Evolutionary conservation across 37 sponge, comb jelly and placozoan species (phyloP), one percentile per base, ranked within the genome.

Genomic region (Halichondria panicea): DNA sequence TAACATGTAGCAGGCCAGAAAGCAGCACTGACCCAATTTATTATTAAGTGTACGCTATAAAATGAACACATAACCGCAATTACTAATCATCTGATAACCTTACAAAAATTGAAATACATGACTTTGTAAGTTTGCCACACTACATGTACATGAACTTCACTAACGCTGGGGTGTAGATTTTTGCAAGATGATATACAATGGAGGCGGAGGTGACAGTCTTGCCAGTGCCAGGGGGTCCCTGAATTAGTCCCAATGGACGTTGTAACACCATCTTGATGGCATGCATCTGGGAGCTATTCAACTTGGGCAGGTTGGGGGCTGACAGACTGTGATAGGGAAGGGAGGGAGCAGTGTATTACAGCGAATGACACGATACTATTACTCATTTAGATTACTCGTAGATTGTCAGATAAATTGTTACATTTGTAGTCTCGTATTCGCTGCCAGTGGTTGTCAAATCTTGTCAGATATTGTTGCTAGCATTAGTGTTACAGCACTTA

Each of bases 171-270:
- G 39, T 24, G 60, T 81, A 63, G 39, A 91, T 84, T 81, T 77
- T 92, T n/a, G 76, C 74, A 4, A 97, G 84, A 79, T 97, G 95
- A 74, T 94, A 94, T 48, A 97, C 98, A 15, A 97, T 89, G 35
- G 95, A 82, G 24, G 98, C 98, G n/a, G 98, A 97, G 35, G 98
- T 97, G 54, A 97, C 98, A 4, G 98, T 97, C 85, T 97, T 97
- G 25, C 98, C 98, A 63, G 95, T 91, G 39, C 94, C 93, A 4
- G 97, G 97, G 28, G 97, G 97, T 4, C 94, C 94, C 88, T 97
- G 98, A 55, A 97, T 97, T 46, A 97, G 93, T 31, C 95, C 91
- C 87, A 97, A 89, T 0, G 98, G 98, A 32, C 84, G 82, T 64
- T 88, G 87, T 40, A 97, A 82, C 44, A 97, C 98, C 1, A 85